These are phyloP conservation scores for Ormia ochracea DNA, from an alignment of 2,888 invertebrate species.

Conservation along the genomic window DNA sequence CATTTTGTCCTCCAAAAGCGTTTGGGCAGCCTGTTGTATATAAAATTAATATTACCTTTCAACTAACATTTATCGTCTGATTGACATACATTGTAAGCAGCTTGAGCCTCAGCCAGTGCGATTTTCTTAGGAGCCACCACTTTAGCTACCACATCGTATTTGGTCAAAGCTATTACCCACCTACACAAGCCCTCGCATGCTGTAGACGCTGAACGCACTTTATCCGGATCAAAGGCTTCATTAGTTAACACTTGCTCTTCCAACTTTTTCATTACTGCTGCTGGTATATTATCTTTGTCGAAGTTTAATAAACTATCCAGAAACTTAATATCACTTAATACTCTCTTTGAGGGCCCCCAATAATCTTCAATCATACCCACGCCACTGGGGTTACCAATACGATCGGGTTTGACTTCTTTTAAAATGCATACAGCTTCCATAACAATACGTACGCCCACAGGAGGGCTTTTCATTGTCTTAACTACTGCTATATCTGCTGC, in stretches of 20 bases:
- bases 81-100: constrained; percentile 80
- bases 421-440: constrained; percentile 98
- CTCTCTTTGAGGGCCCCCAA: constrained; percentile 93
- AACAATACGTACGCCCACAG: constrained; percentile 90
- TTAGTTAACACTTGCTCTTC: constrained; percentile 88
- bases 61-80: not conserved
- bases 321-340: constrained; percentile 94
- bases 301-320: constrained; percentile 90
- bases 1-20: constrained; percentile 81
- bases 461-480: constrained; percentile 98
- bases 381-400: constrained; percentile 88
- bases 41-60: not conserved
- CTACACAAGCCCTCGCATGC: constrained; percentile 94
- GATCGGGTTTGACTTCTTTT: constrained; percentile 93
- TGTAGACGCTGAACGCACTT: constrained; percentile 89
- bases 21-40: constrained; percentile 78
- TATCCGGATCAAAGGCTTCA: constrained; percentile 93
- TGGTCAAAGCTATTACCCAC: constrained; percentile 96
- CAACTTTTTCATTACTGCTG: constrained; percentile 88
- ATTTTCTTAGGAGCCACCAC: constrained; percentile 95
- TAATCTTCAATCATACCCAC: constrained; percentile 92
- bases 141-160: constrained; percentile 95
- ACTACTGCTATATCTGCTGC: constrained; percentile 92
- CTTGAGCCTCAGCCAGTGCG: constrained; percentile 91
- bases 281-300: constrained; percentile 94